phyloP scores from a whole-genome alignment of 2,888 invertebrate species.

The Hemistola chrysoprasaria region DNA sequence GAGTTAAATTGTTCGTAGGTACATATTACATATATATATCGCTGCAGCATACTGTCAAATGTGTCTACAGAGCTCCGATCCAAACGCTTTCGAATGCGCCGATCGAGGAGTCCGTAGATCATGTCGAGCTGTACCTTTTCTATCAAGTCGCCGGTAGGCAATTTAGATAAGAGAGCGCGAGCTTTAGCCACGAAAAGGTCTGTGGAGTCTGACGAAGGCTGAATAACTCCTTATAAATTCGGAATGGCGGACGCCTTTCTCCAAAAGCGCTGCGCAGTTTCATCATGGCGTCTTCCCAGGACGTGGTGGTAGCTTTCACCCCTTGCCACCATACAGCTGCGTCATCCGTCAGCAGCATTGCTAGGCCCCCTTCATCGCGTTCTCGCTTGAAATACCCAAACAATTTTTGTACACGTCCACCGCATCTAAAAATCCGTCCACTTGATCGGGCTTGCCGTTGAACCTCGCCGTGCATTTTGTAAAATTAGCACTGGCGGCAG shows the following conservation, averaged over 20 bases:
- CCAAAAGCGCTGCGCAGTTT: conserved; percentile 6
- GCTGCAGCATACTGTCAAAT: neutral
- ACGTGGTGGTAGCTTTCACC: conserved; percentile 1
- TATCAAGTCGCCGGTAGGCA: neutral
- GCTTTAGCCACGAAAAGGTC: conserved; percentile 5
- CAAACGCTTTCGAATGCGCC: conserved; percentile 1
- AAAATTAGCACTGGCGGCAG: too few relatives aligned
- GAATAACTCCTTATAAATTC: conserved; percentile 4
- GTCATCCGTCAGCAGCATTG: conserved; percentile 25
- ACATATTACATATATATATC: too few relatives aligned
- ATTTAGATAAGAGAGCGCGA: conserved; percentile 1
- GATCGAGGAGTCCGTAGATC: conserved; percentile 6
- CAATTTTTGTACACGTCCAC: conserved; percentile 23
- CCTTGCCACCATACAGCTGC: conserved; percentile 27
- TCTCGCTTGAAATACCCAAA: conserved; percentile 10
- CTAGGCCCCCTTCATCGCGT: conserved; percentile 24
- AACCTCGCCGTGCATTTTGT: conserved; percentile 22
- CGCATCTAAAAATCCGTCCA: conserved; percentile 22
- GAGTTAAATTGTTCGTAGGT: too few relatives aligned
- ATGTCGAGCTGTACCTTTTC: conserved; percentile 8
- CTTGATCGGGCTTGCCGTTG: conserved; percentile 12
- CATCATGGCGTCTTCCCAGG: conserved; percentile 4
- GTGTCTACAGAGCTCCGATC: neutral
- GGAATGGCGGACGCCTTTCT: conserved; percentile 5
- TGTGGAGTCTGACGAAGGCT: conserved; percentile 1